Conservation (phyloP, 2,113 vertebrate species). For the Pholis gunnellus region DNA sequence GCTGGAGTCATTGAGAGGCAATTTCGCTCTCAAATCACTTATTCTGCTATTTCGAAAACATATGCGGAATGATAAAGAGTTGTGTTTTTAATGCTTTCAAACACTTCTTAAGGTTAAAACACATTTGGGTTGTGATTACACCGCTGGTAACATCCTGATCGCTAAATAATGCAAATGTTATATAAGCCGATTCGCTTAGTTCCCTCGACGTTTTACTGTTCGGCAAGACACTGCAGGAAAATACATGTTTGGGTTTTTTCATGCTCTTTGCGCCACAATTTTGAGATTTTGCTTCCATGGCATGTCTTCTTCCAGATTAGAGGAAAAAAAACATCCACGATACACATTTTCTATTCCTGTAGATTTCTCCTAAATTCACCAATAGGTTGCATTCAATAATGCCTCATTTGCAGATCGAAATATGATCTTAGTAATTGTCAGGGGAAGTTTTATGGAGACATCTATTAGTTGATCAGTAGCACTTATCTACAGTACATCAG, state of each 20-base stretch:
- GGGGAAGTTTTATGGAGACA: too few relatives aligned
- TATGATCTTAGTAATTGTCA: too few relatives aligned
- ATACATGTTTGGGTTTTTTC: not conserved
- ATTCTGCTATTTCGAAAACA: slow-evolving; percentile 68
- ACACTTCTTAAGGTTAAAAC: slow-evolving; percentile 56
- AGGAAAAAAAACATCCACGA: too few relatives aligned
- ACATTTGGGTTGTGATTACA: slow-evolving; percentile 38
- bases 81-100: slow-evolving; percentile 48
- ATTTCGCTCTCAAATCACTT: slow-evolving; percentile 73
- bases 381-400: not conserved
- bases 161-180: slow-evolving; percentile 40
- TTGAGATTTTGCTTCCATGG: not conserved
- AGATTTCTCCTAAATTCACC: not conserved
- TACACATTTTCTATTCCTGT: too few relatives aligned
- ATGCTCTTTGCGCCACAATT: too few relatives aligned
- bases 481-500: too few relatives aligned
- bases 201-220: not conserved
- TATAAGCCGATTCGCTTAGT: slow-evolving; percentile 12
- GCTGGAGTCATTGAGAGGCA: slow-evolving; percentile 66
- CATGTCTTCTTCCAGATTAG: not conserved
- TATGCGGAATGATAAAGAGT: slow-evolving; percentile 48
- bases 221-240: not conserved
- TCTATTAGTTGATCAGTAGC: too few relatives aligned
- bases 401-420: not conserved
- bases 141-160: slow-evolving; percentile 11